Evolutionary conservation across 2,113 vertebrate genomes (phyloP).

Genomic region (Chinchilla lanigera): DNA sequence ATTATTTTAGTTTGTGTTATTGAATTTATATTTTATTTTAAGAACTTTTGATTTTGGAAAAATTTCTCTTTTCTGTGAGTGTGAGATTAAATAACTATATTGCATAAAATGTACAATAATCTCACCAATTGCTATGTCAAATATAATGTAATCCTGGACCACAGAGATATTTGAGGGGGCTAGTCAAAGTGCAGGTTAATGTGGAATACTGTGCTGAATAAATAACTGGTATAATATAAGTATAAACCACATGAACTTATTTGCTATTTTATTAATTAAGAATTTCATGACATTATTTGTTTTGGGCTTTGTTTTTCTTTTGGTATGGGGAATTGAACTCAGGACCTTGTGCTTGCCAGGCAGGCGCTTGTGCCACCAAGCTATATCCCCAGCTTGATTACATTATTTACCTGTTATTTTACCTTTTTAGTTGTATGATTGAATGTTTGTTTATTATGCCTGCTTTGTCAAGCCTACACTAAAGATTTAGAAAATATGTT

Average conservation of each 20-base stretch:
- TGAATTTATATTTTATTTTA: neutral
- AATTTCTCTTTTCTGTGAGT: neutral
- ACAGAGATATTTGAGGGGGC: neutral
- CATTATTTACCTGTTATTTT: neutral
- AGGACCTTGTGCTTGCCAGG: too few relatives aligned
- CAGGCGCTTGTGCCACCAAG: too few relatives aligned
- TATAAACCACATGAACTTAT: neutral
- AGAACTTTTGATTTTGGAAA: neutral
- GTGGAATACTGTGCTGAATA: neutral
- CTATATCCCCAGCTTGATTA: neutral
- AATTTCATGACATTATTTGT: too few relatives aligned
- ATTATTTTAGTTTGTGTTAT: constrained; percentile 14
- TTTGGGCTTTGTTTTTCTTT: too few relatives aligned
- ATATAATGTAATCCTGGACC: neutral
- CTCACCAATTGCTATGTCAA: neutral
- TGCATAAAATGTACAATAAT: neutral
- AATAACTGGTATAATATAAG: neutral
- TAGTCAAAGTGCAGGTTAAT: neutral
- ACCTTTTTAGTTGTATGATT: neutral
- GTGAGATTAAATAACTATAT: neutral
- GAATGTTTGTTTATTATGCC: neutral
- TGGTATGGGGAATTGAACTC: too few relatives aligned
- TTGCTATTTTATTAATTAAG: neutral
- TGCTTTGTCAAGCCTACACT: neutral
- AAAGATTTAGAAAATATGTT: neutral